phyloP scores from a whole-genome alignment of 2,888 invertebrate genomes.

The Proisotoma minuta region DNA sequence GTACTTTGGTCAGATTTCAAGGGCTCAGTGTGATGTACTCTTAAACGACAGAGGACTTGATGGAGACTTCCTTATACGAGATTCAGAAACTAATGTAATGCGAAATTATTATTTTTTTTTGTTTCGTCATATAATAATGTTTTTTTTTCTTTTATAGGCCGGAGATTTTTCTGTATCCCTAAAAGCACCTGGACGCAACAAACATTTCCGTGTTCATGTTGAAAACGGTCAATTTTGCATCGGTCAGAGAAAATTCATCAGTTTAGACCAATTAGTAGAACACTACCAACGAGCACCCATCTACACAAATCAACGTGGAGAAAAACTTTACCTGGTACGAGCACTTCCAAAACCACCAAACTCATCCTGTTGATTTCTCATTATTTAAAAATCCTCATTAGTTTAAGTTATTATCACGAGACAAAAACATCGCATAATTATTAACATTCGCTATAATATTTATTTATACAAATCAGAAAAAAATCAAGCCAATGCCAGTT shows the following conservation, averaged over 20 bases:
- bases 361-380: constrained; percentile 18
- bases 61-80: constrained; percentile 97
- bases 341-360: constrained; percentile 67
- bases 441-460: too few species aligned
- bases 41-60: constrained; percentile 92
- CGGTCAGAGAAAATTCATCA: constrained; percentile 94
- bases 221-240: constrained; percentile 90
- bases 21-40: constrained; percentile 92
- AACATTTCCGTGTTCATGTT: constrained; percentile 97
- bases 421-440: too few species aligned
- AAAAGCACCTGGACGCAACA: constrained; percentile 95
- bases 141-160: constrained; percentile 61
- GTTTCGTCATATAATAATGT: not conserved
- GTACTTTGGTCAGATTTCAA: constrained; percentile 95
- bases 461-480: too few species aligned
- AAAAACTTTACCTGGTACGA: constrained; percentile 87
- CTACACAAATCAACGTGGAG: constrained; percentile 95
- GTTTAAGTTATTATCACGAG: not conserved
- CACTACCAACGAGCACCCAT: constrained; percentile 99
- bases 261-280: constrained; percentile 91
- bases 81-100: constrained; percentile 98
- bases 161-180: constrained; percentile 97
- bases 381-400: not conserved
- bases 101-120: too few species aligned
- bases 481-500: too few species aligned